phyloP scores from a whole-genome alignment of 2,113 vertebrate species.

The Phodopus roborovskii region DNA sequence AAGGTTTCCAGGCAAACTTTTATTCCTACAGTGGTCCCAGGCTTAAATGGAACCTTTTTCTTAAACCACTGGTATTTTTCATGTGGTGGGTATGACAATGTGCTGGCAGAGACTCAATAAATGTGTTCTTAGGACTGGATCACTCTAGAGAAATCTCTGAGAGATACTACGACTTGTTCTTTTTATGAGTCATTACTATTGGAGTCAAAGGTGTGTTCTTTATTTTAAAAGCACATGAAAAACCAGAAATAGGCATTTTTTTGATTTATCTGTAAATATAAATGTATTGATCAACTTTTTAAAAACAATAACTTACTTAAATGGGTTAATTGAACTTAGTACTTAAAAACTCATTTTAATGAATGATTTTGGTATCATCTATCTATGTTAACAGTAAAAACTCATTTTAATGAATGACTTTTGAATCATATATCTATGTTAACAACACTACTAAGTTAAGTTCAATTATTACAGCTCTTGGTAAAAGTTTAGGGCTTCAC shows the following conservation, averaged over 20 bases:
- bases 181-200: neutral
- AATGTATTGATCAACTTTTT: neutral
- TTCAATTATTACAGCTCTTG: neutral
- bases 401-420: slow-evolving; percentile 35
- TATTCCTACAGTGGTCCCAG: neutral
- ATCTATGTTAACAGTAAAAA: neutral
- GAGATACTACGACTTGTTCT: neutral
- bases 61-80: neutral
- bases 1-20: slow-evolving; percentile 44
- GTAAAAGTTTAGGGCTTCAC: neutral
- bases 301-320: neutral
- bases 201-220: neutral
- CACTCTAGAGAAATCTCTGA: neutral
- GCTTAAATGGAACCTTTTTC: neutral
- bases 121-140: neutral
- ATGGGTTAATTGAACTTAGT: neutral
- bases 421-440: neutral
- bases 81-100: rapidly evolving
- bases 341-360: neutral
- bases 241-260: neutral
- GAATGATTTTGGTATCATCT: slow-evolving; percentile 5
- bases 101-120: neutral
- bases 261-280: neutral
- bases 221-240: neutral
- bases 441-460: neutral